Evolutionary conservation across 2,888 invertebrate species (phyloP).

Genomic region (Zygothrica quintamaculata): DNA sequence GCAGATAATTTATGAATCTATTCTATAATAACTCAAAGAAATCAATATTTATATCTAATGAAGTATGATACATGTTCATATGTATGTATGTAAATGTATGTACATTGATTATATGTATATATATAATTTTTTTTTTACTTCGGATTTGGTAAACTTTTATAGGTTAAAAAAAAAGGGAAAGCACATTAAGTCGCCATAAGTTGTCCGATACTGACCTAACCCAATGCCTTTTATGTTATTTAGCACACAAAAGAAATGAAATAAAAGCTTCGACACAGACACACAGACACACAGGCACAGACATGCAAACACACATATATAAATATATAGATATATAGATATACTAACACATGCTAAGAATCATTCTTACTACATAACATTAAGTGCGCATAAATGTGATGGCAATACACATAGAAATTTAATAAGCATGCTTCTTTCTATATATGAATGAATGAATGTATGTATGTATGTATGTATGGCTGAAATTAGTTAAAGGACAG

Average conservation of each 20-base stretch:
- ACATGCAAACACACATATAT: slow-evolving; percentile 3
- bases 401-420: slow-evolving; percentile 56
- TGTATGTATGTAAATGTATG: too few relatives aligned
- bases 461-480: slow-evolving; percentile 19
- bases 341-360: slow-evolving; percentile 14
- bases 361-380: slow-evolving; percentile 25
- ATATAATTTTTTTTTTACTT: slow-evolving; percentile 22
- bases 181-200: slow-evolving; percentile 57
- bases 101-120: too few relatives aligned
- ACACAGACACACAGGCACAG: slow-evolving; percentile 8
- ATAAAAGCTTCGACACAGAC: slow-evolving; percentile 64
- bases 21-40: too few relatives aligned
- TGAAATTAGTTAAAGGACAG: slow-evolving; percentile 43
- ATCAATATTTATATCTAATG: too few relatives aligned
- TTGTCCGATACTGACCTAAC: slow-evolving; percentile 76
- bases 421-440: slow-evolving; percentile 21
- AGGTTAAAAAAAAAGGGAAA: slow-evolving; percentile 55
- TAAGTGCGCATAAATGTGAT: slow-evolving; percentile 40
- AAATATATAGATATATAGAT: neutral
- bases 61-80: too few relatives aligned
- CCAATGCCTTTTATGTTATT: slow-evolving; percentile 72
- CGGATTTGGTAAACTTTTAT: slow-evolving; percentile 62
- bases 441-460: slow-evolving; percentile 21
- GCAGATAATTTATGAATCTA: too few relatives aligned
- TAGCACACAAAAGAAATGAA: slow-evolving; percentile 65